phyloP scores from a whole-genome alignment of 2,888 invertebrate species.

The Drosophila meridiana region DNA sequence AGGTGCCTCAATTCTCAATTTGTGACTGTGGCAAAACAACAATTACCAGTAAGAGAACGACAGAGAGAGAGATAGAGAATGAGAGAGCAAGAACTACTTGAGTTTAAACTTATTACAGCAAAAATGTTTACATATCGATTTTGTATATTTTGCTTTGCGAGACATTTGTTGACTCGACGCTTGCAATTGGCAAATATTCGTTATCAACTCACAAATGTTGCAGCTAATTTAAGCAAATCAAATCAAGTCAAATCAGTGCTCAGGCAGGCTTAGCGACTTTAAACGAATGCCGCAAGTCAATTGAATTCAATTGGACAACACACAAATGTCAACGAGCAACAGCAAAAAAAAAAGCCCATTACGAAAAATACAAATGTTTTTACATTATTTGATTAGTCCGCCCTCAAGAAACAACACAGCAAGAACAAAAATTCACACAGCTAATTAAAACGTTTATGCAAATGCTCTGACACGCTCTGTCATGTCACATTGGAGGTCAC shows the following conservation, averaged over 20 bases:
- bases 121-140: constrained; percentile 46
- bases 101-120: constrained; percentile 57
- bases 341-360: background rate
- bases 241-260: constrained; percentile 60
- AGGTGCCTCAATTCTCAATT: constrained; percentile 62
- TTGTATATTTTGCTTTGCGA: constrained; percentile 33
- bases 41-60: background rate
- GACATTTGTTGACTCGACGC: constrained; percentile 42
- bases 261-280: constrained; percentile 33
- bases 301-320: constrained; percentile 65
- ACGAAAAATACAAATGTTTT: constrained; percentile 32
- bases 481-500: constrained; percentile 52
- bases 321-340: constrained; percentile 13
- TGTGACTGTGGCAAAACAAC: constrained; percentile 29
- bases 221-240: constrained; percentile 66
- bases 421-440: constrained; percentile 20
- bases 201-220: constrained; percentile 40
- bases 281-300: constrained; percentile 60
- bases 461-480: constrained; percentile 59
- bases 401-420: constrained; percentile 36
- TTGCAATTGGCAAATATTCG: constrained; percentile 39
- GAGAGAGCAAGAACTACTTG: constrained; percentile 1
- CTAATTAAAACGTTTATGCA: constrained; percentile 78
- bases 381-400: constrained; percentile 55
- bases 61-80: background rate